Percentiles rank a stretch among this genome's conserved stretches.
These are phyloP conservation scores for Gymnoscopelus braueri DNA, from an alignment of 2,797 vertebrate genomes.

Conservation along the genomic window DNA sequence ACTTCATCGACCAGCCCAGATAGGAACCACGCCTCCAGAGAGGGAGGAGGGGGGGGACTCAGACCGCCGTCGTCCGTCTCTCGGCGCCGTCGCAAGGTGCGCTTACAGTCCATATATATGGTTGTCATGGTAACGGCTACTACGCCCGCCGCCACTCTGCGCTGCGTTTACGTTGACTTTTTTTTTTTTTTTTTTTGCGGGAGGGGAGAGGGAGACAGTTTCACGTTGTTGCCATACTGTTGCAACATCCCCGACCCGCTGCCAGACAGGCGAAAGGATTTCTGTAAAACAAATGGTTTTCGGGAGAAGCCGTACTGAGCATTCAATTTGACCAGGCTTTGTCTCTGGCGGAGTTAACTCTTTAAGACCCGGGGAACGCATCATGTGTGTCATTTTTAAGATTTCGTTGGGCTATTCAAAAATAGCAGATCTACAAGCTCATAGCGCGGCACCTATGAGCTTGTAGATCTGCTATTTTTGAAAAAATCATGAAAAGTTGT, in stretches of 20 bases:
- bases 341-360: too few relatives aligned
- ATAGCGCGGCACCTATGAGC: too few relatives aligned
- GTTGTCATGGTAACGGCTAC: constrained; percentile 80
- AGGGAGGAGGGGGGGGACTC: constrained; percentile 51
- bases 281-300: not conserved
- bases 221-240: constrained; percentile 78
- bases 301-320: constrained; percentile 18
- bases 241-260: constrained; percentile 75
- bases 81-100: constrained; percentile 74
- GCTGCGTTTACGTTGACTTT: constrained; percentile 69
- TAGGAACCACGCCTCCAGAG: constrained; percentile 58
- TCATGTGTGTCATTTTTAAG: too few relatives aligned
- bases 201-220: constrained; percentile 68
- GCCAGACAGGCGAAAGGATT: constrained; percentile 15
- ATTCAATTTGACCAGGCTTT: too few relatives aligned
- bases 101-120: constrained; percentile 64
- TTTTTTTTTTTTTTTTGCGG: constrained; percentile 29
- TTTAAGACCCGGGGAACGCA: too few relatives aligned
- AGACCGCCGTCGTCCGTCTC: constrained; percentile 67
- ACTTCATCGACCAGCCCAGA: constrained; percentile 58
- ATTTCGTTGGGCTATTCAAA: too few relatives aligned
- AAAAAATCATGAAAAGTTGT: too few relatives aligned
- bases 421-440: too few relatives aligned
- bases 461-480: too few relatives aligned
- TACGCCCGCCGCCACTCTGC: constrained; percentile 17